Evolutionary conservation across 2,113 vertebrate species (phyloP).

Genomic region (Pituophis catenifer): DNA sequence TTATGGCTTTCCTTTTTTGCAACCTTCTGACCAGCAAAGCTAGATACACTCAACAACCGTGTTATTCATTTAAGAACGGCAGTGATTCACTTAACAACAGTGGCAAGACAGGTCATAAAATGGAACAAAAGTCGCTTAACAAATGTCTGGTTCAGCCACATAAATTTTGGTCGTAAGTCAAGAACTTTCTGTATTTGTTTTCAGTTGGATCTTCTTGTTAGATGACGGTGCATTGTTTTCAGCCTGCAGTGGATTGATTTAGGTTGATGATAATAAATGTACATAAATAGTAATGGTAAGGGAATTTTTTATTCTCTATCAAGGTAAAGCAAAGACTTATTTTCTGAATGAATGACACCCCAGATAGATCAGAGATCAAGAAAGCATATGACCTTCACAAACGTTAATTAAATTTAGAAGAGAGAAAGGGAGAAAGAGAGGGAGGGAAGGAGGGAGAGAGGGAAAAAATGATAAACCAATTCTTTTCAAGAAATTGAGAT

Average conservation of each 20-base stretch:
- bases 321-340: conserved; percentile 61
- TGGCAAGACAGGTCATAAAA: too few relatives aligned
- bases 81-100: too few relatives aligned
- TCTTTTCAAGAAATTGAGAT: conserved; percentile 26
- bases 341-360: conserved; percentile 50
- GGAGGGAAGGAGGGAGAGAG: background rate
- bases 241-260: background rate
- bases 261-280: background rate
- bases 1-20: background rate
- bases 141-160: too few relatives aligned
- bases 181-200: too few relatives aligned
- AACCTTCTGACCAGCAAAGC: too few relatives aligned
- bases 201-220: background rate
- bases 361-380: conserved; percentile 54
- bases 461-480: background rate
- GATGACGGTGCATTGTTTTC: background rate
- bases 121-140: too few relatives aligned
- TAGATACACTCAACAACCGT: too few relatives aligned
- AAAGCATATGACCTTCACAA: conserved; percentile 60
- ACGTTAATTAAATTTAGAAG: conserved; percentile 62
- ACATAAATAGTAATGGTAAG: background rate
- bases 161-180: too few relatives aligned
- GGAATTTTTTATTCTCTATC: conserved; percentile 43
- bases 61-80: too few relatives aligned
- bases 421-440: conserved; percentile 11